phyloP scores from a whole-genome alignment of 1,140 invertebrate species.

The Panulirus ornatus region DNA sequence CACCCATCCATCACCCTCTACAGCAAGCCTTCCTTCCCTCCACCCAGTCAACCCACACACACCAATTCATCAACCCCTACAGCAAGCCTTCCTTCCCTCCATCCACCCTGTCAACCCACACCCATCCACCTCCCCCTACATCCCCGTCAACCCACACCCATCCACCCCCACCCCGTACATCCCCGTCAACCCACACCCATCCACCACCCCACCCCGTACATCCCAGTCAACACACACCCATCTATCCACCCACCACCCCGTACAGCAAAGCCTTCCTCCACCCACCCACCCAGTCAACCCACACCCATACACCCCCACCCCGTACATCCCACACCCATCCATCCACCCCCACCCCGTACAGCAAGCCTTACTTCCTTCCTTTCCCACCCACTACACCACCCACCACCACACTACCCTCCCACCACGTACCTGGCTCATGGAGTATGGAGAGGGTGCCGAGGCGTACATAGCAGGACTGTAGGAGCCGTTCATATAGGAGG shows the following conservation, averaged over 20 bases:
- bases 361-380: not conserved
- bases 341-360: not conserved
- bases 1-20: too few species aligned
- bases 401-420: not conserved
- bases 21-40: too few species aligned
- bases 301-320: not conserved
- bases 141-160: not conserved
- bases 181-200: not conserved
- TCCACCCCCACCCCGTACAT: not conserved
- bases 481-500: slow-evolving; percentile 88
- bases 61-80: too few species aligned
- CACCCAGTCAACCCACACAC: too few species aligned
- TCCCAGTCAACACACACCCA: not conserved
- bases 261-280: not conserved
- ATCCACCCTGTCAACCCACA: too few species aligned
- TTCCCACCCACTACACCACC: not conserved
- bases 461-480: slow-evolving; percentile 84
- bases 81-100: too few species aligned
- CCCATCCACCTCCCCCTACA: not conserved
- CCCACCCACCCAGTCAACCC: not conserved
- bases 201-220: slow-evolving; percentile 43
- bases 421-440: slow-evolving; percentile 76
- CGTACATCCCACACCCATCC: not conserved
- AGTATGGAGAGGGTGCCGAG: slow-evolving; percentile 79
- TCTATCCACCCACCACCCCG: not conserved